These are phyloP conservation scores for Tonatia bakeri DNA, from an alignment of 2,113 vertebrate species.

Conservation along the genomic window DNA sequence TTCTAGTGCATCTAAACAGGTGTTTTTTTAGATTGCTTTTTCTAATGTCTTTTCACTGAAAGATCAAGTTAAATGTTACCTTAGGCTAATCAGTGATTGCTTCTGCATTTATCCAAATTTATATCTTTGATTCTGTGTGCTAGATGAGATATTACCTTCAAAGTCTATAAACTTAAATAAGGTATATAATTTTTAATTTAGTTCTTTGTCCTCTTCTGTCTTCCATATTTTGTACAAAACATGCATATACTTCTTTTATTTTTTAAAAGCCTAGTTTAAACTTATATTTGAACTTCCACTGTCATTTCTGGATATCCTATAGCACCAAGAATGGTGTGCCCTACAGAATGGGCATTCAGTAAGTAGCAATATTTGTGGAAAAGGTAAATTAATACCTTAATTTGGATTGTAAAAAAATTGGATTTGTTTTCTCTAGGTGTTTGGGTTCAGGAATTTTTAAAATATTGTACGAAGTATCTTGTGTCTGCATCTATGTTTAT, in stretches of 20 bases:
- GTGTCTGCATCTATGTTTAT: background rate
- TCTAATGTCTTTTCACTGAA: constrained; percentile 42
- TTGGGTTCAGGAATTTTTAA: background rate
- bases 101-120: constrained; percentile 52
- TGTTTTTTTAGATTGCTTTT: constrained; percentile 57
- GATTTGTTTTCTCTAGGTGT: background rate
- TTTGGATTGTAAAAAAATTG: background rate
- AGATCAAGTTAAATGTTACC: constrained; percentile 50
- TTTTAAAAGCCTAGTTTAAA: constrained; percentile 15
- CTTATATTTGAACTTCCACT: background rate
- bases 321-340: background rate
- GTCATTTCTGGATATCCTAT: background rate
- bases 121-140: constrained; percentile 20
- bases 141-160: constrained; percentile 8
- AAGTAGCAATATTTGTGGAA: background rate
- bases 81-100: constrained; percentile 58
- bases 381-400: background rate
- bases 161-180: constrained; percentile 37
- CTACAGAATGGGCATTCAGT: background rate
- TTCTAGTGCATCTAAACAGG: constrained; percentile 21
- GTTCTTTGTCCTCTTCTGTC: constrained; percentile 20
- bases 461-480: constrained; percentile 3
- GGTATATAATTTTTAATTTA: constrained; percentile 52
- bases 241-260: background rate
- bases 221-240: constrained; percentile 33